A percentile compares a stretch with the other conserved stretches of the same genome.
Conservation (phyloP, 2,888 invertebrate genomes). For the Stenchaetothrips biformis region DNA sequence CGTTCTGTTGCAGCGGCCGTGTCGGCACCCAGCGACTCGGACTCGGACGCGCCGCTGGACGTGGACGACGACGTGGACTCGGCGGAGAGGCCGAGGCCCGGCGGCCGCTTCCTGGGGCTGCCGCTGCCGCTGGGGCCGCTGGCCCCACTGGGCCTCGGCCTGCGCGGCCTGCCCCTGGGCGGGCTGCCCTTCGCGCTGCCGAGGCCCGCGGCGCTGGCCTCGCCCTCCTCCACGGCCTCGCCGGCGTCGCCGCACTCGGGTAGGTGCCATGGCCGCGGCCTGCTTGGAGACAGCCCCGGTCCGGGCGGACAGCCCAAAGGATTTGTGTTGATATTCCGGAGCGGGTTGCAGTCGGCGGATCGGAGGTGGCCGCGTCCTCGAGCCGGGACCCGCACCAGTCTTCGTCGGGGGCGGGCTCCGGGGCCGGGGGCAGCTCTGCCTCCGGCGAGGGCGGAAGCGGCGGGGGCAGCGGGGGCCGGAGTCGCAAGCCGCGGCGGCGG, state of each 20-base stretch:
- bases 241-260: constrained; percentile 1
- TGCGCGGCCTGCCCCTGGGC: constrained; percentile 50
- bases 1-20: background rate
- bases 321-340: background rate
- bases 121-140: constrained; percentile 40
- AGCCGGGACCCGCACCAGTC: constrained; percentile 36
- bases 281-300: too few relatives aligned
- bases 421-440: constrained; percentile 35
- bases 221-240: constrained; percentile 5
- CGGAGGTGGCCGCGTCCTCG: constrained; percentile 41
- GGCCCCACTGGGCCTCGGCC: constrained; percentile 46
- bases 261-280: background rate
- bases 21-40: background rate
- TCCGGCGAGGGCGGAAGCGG: constrained; percentile 47
- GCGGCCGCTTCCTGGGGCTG: constrained; percentile 48
- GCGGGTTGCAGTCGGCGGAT: constrained; percentile 33
- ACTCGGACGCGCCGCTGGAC: constrained; percentile 40
- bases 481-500: constrained; percentile 75
- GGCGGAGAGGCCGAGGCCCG: constrained; percentile 41
- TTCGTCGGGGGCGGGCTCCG: constrained; percentile 39
- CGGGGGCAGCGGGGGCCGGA: background rate
- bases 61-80: constrained; percentile 45
- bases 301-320: too few relatives aligned
- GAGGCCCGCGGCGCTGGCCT: constrained; percentile 45
- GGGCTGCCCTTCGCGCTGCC: constrained; percentile 43